Evolutionary conservation across 2,888 invertebrate genomes (phyloP).

Genomic region (Podabrus alpinus): DNA sequence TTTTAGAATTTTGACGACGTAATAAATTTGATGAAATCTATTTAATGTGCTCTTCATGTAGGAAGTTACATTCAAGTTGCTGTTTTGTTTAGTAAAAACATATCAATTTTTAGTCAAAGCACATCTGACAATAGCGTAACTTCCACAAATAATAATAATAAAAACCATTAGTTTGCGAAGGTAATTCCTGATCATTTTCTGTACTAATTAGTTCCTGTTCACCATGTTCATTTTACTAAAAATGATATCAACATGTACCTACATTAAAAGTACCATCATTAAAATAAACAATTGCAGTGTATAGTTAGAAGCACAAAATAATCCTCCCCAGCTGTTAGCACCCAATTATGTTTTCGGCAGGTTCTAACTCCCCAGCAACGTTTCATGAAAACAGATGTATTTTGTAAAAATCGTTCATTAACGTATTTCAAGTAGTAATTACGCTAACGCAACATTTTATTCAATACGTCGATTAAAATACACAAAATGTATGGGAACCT

Average conservation of each 20-base stretch:
- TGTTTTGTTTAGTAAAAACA: not conserved
- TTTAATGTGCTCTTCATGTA: not conserved
- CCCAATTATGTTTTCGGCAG: conserved; percentile 39
- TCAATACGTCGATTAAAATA: not conserved
- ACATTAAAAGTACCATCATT: not conserved
- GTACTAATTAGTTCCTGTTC: not conserved
- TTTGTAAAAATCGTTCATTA: conserved; percentile 15
- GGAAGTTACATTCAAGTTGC: not conserved
- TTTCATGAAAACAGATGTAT: conserved; percentile 39
- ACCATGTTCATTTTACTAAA: not conserved
- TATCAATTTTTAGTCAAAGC: not conserved
- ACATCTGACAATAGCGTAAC: not conserved
- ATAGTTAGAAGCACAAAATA: conserved; percentile 33
- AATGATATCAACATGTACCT: not conserved
- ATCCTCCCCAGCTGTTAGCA: conserved; percentile 43
- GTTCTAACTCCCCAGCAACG: conserved; percentile 37
- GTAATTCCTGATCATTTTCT: not conserved
- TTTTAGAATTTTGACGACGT: not conserved
- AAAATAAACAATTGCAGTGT: conserved; percentile 7
- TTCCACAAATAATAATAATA: not conserved
- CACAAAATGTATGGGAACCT: not conserved
- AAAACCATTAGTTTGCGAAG: not conserved
- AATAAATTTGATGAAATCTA: not conserved
- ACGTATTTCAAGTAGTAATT: not conserved
- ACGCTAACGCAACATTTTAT: not conserved